Percentiles rank a stretch among this genome's conserved stretches.
phyloP scores from a whole-genome alignment of 2,113 vertebrate species.

The Bagarius yarrelli region DNA sequence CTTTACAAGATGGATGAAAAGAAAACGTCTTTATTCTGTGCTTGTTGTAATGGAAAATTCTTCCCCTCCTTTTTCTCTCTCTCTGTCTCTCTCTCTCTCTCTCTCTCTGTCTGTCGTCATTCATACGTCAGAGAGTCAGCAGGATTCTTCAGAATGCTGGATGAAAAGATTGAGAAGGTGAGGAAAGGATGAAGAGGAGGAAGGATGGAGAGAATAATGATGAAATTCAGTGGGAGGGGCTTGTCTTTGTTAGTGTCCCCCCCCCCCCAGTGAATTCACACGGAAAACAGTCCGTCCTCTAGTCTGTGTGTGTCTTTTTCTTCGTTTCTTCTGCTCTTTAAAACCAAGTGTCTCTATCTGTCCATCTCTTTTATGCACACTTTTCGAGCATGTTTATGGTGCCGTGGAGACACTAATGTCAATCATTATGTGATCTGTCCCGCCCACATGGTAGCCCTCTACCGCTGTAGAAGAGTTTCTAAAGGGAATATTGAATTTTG shows the following conservation, averaged over 20 bases:
- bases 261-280: conserved; percentile 2
- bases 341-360: neutral
- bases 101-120: conserved; percentile 76
- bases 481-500: too few relatives aligned
- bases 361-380: neutral
- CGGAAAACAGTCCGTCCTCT: neutral
- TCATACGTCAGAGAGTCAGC: conserved; percentile 98
- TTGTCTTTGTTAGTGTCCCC: too few relatives aligned
- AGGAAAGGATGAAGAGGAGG: neutral
- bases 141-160: conserved; percentile 99
- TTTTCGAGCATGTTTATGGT: neutral
- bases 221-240: conserved; percentile 58
- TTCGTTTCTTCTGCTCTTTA: neutral
- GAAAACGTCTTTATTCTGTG: conserved; percentile 23
- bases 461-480: too few relatives aligned
- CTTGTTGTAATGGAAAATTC: conserved; percentile 74
- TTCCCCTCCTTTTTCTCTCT: conserved; percentile 61
- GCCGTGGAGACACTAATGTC: neutral
- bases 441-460: too few relatives aligned
- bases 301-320: neutral
- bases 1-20: conserved; percentile 30
- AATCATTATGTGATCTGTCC: neutral
- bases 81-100: conserved; percentile 29
- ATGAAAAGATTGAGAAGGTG: conserved; percentile 99
- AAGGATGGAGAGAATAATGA: conserved; percentile 22